Evolutionary conservation across 2,888 invertebrate genomes (phyloP).

Genomic region (Erebia aethiops): DNA sequence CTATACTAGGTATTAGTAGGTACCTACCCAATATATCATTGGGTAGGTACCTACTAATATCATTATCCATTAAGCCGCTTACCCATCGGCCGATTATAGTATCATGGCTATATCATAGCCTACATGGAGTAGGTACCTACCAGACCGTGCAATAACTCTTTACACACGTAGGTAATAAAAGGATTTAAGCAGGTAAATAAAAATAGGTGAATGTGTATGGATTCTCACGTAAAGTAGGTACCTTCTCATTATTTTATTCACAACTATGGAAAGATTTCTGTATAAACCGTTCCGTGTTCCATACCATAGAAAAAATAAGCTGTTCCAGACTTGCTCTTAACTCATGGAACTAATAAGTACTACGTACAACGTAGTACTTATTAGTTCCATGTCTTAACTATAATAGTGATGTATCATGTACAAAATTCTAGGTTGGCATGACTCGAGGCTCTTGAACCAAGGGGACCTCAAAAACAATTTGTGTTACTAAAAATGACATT

Average conservation of each 20-base stretch:
- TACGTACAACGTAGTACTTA: too few species aligned
- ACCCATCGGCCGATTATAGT: constrained; percentile 1
- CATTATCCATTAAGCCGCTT: not conserved
- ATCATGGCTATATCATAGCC: too few species aligned
- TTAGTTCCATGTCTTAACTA: too few species aligned
- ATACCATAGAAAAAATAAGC: too few species aligned
- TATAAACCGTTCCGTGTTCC: not conserved
- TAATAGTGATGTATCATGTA: too few species aligned
- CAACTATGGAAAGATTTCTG: not conserved
- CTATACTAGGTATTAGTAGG: too few species aligned
- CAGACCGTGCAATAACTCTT: not conserved
- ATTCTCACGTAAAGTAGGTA: constrained; percentile 16
- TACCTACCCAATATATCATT: too few species aligned
- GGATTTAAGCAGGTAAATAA: constrained; percentile 22
- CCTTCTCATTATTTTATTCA: constrained; percentile 5
- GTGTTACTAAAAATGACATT: too few species aligned
- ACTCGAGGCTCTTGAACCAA: not conserved
- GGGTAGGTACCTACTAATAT: too few species aligned
- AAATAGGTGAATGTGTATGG: constrained; percentile 30
- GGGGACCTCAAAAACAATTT: not conserved
- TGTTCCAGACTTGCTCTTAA: too few species aligned
- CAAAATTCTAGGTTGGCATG: not conserved
- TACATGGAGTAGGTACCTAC: not conserved
- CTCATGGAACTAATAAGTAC: too few species aligned
- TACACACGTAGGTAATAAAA: constrained; percentile 14